A percentile compares a stretch with the other conserved stretches of the same genome.
These are phyloP conservation scores for Poeciliopsis paucimaculata DNA, from an alignment of 2,797 vertebrate species.

Conservation along the genomic window DNA sequence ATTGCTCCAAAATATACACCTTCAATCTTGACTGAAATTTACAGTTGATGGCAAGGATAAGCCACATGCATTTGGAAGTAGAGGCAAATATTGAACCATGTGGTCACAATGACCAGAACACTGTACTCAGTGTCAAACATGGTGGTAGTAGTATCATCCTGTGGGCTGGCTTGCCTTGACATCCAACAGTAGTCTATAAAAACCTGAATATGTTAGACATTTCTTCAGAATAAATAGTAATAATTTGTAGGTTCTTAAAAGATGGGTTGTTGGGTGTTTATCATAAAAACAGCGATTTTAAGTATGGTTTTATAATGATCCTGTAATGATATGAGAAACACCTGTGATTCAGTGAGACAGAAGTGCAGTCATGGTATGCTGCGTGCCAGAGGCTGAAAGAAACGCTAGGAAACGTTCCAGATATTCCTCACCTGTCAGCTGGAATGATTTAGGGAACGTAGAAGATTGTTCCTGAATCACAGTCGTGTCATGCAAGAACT, in stretches of 20 bases:
- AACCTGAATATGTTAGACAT: no score
- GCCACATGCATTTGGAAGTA: not conserved
- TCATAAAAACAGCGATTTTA: not conserved
- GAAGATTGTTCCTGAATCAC: no score
- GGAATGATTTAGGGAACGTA: not conserved
- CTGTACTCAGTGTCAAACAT: not conserved
- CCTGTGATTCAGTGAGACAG: not conserved
- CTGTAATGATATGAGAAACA: not conserved
- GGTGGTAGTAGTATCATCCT: not conserved
- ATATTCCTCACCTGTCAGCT: not conserved
- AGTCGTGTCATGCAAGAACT: not conserved
- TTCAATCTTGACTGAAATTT: not conserved
- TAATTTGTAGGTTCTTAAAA: not conserved
- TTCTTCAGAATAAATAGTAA: not conserved
- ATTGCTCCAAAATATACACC: not conserved
- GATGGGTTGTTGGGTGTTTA: not conserved
- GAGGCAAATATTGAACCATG: not conserved
- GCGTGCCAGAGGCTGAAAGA: not conserved
- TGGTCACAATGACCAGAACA: not conserved
- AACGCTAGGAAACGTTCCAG: not conserved
- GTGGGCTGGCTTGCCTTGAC: not conserved
- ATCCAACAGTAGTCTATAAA: no score
- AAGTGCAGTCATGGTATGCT: not conserved
- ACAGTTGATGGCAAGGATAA: not conserved
- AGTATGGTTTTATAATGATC: not conserved